phyloP scores from a whole-genome alignment of 2,113 vertebrate genomes.

The Paracanthobrama guichenoti region DNA sequence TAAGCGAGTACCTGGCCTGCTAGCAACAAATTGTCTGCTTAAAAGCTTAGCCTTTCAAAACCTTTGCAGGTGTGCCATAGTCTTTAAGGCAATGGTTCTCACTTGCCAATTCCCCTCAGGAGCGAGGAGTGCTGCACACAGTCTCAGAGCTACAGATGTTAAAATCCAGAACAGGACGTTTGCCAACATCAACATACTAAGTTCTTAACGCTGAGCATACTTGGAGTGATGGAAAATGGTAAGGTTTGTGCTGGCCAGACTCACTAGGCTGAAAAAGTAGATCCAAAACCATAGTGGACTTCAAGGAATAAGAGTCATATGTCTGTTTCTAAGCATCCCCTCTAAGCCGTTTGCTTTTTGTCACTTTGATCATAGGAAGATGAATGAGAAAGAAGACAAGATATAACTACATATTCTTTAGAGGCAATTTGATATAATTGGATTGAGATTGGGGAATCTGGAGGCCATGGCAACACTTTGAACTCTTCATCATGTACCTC shows the following conservation, averaged over 20 bases:
- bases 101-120: not conserved
- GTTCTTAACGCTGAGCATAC: slow-evolving; percentile 25
- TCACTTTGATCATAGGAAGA: not conserved
- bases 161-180: slow-evolving; percentile 11
- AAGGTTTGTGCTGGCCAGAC: slow-evolving; percentile 51
- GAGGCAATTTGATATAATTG: too few relatives aligned
- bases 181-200: slow-evolving; percentile 31
- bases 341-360: not conserved
- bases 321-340: not conserved
- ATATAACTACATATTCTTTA: too few relatives aligned
- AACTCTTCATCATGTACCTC: too few relatives aligned
- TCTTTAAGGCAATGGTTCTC: not conserved
- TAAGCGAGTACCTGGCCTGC: not conserved
- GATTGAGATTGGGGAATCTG: too few relatives aligned
- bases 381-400: too few relatives aligned
- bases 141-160: slow-evolving; percentile 14
- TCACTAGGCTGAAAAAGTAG: slow-evolving; percentile 30
- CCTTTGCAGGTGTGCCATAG: not conserved
- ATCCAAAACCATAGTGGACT: slow-evolving; percentile 50
- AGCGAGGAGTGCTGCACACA: slow-evolving; percentile 25
- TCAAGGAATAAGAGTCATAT: slow-evolving; percentile 48
- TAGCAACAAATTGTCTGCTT: not conserved
- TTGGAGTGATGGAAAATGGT: slow-evolving; percentile 52
- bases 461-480: too few relatives aligned
- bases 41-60: not conserved